Percentiles rank a stretch among this genome's conserved stretches.
Evolutionary conservation across 2,797 vertebrate species (phyloP).

Genomic region (Onychomys leucogaster): DNA sequence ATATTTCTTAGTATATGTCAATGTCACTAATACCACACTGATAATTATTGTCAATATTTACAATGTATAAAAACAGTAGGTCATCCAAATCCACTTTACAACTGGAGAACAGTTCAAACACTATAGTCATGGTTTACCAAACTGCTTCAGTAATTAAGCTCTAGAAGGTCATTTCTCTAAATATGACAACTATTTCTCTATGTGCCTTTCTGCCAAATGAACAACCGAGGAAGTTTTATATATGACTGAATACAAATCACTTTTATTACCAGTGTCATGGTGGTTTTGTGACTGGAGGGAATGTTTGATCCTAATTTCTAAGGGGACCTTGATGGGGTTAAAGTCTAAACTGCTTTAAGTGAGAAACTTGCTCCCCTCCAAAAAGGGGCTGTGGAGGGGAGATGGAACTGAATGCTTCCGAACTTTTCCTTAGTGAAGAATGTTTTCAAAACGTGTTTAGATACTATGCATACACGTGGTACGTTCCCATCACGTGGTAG

Average conservation of each 20-base stretch:
- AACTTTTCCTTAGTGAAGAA: slow-evolving; percentile 78
- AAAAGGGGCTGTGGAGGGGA: slow-evolving; percentile 50
- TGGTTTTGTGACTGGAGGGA: slow-evolving; percentile 72
- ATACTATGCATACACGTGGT: slow-evolving; percentile 74
- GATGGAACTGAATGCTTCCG: slow-evolving; percentile 81
- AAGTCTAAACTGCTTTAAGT: slow-evolving; percentile 60
- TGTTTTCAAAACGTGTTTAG: slow-evolving; percentile 76
- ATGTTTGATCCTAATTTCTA: slow-evolving; percentile 46
- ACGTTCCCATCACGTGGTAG: slow-evolving; percentile 77
- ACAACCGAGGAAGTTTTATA: slow-evolving; percentile 61
- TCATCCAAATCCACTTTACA: slow-evolving; percentile 47
- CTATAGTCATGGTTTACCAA: slow-evolving; percentile 12
- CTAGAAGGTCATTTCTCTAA: slow-evolving; percentile 47
- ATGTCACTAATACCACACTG: not conserved
- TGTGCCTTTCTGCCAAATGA: slow-evolving; percentile 67
- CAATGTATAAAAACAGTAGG: slow-evolving; percentile 32
- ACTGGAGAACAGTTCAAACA: slow-evolving; percentile 44
- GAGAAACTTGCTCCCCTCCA: slow-evolving; percentile 55
- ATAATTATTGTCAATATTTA: slow-evolving; percentile 35
- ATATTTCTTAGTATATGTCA: slow-evolving; percentile 14
- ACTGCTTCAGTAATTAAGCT: slow-evolving; percentile 58
- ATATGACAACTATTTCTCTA: slow-evolving; percentile 41
- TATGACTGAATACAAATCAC: slow-evolving; percentile 65
- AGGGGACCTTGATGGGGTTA: slow-evolving; percentile 45
- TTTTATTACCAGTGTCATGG: slow-evolving; percentile 81